Evolutionary conservation across 2,888 invertebrate species (phyloP).

Genomic region (Leptopterna dolabrata): DNA sequence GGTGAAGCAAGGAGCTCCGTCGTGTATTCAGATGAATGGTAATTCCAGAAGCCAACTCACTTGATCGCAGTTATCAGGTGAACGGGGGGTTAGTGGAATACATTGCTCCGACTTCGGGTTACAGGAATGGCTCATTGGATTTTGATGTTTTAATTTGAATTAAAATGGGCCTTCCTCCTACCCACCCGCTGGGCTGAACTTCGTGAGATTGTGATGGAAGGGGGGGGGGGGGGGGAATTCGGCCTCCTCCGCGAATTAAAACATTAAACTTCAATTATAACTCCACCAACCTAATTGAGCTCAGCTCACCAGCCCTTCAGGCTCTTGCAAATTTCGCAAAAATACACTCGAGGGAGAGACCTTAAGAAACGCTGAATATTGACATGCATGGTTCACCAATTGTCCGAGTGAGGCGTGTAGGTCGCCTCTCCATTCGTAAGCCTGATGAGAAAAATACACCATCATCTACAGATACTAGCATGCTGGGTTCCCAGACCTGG

Average conservation of each 20-base stretch:
- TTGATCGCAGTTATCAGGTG: not conserved
- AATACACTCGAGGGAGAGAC: not conserved
- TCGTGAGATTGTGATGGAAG: not conserved
- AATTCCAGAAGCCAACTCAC: too few relatives aligned
- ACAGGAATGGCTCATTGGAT: not conserved
- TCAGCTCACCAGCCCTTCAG: not conserved
- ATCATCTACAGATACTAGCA: too few relatives aligned
- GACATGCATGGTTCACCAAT: too few relatives aligned
- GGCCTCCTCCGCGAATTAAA: not conserved
- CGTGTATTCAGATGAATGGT: too few relatives aligned
- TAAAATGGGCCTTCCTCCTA: not conserved
- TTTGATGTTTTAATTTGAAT: conserved; percentile 8
- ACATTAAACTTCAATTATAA: conserved; percentile 1
- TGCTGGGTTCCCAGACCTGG: too few relatives aligned
- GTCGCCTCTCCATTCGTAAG: too few relatives aligned
- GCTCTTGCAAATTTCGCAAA: not conserved
- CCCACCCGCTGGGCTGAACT: not conserved
- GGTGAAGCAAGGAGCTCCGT: too few relatives aligned
- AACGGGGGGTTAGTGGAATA: not conserved
- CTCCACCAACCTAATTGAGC: conserved; percentile 8
- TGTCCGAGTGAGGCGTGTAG: too few relatives aligned
- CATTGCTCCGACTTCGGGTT: not conserved
- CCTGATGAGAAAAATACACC: too few relatives aligned
- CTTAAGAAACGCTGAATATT: too few relatives aligned
- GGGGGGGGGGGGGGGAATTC: not conserved